Evolutionary conservation across 2,797 vertebrate genomes (phyloP).

Genomic region (Chaetodon trifasciatus): DNA sequence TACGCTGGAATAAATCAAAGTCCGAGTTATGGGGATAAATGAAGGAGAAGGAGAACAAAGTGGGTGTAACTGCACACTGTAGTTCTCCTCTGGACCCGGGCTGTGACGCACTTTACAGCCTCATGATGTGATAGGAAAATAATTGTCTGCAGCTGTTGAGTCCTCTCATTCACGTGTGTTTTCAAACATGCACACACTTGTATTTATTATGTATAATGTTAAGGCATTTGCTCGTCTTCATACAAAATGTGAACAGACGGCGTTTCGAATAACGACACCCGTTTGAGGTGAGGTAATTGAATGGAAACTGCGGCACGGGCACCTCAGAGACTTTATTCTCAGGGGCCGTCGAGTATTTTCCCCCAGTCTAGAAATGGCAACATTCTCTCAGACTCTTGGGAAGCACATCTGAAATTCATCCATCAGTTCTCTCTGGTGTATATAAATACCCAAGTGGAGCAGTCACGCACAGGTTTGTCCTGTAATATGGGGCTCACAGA

Average conservation of each 20-base stretch:
- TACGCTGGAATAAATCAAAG: slow-evolving; percentile 67
- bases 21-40: slow-evolving; percentile 67
- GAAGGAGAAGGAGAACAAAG: slow-evolving; percentile 66
- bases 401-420: slow-evolving; percentile 83
- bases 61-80: slow-evolving; percentile 32
- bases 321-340: slow-evolving; percentile 69
- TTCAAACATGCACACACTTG: slow-evolving; percentile 45
- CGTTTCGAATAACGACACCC: slow-evolving; percentile 48
- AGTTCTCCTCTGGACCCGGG: slow-evolving; percentile 23
- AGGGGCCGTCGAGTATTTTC: slow-evolving; percentile 37
- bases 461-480: slow-evolving; percentile 65
- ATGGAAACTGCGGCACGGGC: slow-evolving; percentile 67
- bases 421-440: slow-evolving; percentile 76
- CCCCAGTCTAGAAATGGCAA: slow-evolving; percentile 72
- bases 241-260: slow-evolving; percentile 42
- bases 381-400: slow-evolving; percentile 66
- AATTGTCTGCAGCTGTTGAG: slow-evolving; percentile 68
- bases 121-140: slow-evolving; percentile 58
- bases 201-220: slow-evolving; percentile 68
- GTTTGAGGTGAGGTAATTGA: slow-evolving; percentile 68
- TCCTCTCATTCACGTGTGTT: slow-evolving; percentile 41
- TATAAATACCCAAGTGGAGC: slow-evolving; percentile 80
- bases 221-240: slow-evolving; percentile 67
- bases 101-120: slow-evolving; percentile 33
- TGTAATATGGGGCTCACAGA: slow-evolving; percentile 68